Evolutionary conservation across 1,140 invertebrate genomes (phyloP), one percentile per base, ranked within the genome.

Genomic region (Meloidogyne exigua): DNA sequence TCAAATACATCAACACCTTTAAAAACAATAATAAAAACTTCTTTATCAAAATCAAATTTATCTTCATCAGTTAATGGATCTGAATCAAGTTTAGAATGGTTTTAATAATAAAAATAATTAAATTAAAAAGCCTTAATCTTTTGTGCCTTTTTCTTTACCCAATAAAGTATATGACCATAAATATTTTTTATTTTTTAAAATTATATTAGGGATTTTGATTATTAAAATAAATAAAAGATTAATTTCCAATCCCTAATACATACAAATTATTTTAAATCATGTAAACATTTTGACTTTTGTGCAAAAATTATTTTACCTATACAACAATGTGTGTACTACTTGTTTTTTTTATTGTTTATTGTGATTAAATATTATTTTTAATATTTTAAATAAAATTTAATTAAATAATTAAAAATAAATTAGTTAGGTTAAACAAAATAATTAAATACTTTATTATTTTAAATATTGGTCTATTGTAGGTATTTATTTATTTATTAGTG

Each of bases 241-340:
- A n/a, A n/a, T n/a, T n/a, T n/a, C n/a, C n/a, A n/a, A n/a, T n/a
- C n/a, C n/a, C n/a, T n/a, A n/a, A n/a, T n/a, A n/a, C n/a, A n/a
- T n/a, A n/a, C n/a, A n/a, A n/a, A n/a, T n/a, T n/a, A n/a, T n/a
- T n/a, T n/a, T n/a, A n/a, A n/a, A n/a, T n/a, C n/a, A n/a, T 96
- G 95, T 83, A 7, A 32, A 32, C 28, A 32, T 32, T 32, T 32
- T 32, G 28, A 32, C 7, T 32, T 32, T 32, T 32, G 18, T 57
- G 49, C 49, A 57, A 57, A n/a, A 32, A 32, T 32, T 32, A 32
- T 32, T 32, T 57, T 57, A n/a, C n/a, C n/a, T n/a, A n/a, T n/a
- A n/a, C n/a, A n/a, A n/a, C n/a, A n/a, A n/a, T n/a, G n/a, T n/a
- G n/a, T n/a, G n/a, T n/a, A n/a, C n/a, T n/a, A n/a, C n/a, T 44